Conservation (phyloP, 2,113 vertebrate species). For the Thunnus maccoyii region DNA sequence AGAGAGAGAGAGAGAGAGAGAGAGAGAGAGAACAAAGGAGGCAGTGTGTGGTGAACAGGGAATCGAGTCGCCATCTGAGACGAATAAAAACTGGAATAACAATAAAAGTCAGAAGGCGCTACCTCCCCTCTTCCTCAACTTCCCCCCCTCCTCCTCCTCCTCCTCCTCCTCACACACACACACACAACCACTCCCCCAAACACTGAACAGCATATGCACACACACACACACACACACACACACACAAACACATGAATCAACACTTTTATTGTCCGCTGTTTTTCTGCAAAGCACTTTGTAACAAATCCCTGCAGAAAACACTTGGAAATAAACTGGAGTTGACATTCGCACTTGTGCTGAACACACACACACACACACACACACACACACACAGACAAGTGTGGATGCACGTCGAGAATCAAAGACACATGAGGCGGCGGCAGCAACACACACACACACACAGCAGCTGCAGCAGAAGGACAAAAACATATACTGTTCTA, state of each 20-base stretch:
- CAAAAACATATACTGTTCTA: not conserved
- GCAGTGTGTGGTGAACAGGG: slow-evolving; percentile 76
- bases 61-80: slow-evolving; percentile 79
- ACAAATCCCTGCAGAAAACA: slow-evolving; percentile 36
- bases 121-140: slow-evolving; percentile 52
- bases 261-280: slow-evolving; percentile 35
- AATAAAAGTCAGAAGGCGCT: slow-evolving; percentile 80
- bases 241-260: not conserved
- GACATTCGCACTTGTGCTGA: slow-evolving; percentile 29
- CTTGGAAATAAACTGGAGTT: slow-evolving; percentile 31
- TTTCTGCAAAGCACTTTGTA: slow-evolving; percentile 23
- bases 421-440: slow-evolving; percentile 60
- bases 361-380: slow-evolving; percentile 21
- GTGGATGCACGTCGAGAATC: slow-evolving; percentile 52
- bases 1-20: slow-evolving; percentile 34
- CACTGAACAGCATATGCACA: slow-evolving; percentile 13
- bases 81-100: slow-evolving; percentile 83
- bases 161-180: slow-evolving; percentile 1
- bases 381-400: slow-evolving; percentile 2
- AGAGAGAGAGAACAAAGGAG: slow-evolving; percentile 76
- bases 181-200: slow-evolving; percentile 1
- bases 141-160: not conserved
- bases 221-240: slow-evolving; percentile 28
- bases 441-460: slow-evolving; percentile 10
- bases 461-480: slow-evolving; percentile 9